Evolutionary conservation across 2,113 vertebrate species (phyloP), one percentile per base, ranked within the genome.

Genomic region (Casuarius casuarius): DNA sequence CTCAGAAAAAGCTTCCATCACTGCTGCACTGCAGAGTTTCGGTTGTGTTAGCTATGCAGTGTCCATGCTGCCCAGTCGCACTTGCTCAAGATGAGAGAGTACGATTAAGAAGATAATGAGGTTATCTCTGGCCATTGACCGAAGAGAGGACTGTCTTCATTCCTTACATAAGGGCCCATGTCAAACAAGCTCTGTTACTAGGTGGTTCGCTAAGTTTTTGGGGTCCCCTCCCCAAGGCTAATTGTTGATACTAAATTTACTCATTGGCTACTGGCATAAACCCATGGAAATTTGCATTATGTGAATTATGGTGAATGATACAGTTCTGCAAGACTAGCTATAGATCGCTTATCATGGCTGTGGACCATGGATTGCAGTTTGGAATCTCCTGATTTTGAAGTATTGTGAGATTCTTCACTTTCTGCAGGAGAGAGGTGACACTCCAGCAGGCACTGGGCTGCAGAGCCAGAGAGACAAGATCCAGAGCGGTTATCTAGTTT

Each of bases 111-210:
- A 22, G 38, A 10, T 63, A 48, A 31, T 28, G 46, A 16, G 51
- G 13, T 21, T 44, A 73, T 12, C 48, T 51, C 25, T n/a, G 48
- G n/a, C 46, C 20, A 8, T 25, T 0, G 0, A 1, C n/a, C 42
- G 2, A 35, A 3, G 10, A 11, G 35, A 10, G 4, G 19, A 5
- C 31, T 93, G 71, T 38, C 13, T 35, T 56, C 44, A 35, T 20
- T 17, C 56, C 58, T 62, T 56, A 6, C 42, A 5, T 7, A 31
- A 54, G 56, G 33, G 51, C 19, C 3, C 0, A 1, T 9, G 29
- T 26, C 16, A 74, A 66, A 10, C 29, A 54, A 22, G 12, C 33
- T 48, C 78, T n/a, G 28, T n/a, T 67, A 31, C 10, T 10, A 4
- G 46, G 16, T 78, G 46, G 20, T 62, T 89, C 33, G 3, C 12